phyloP scores from a whole-genome alignment of 2,797 vertebrate genomes.

The Peromyscus eremicus region DNA sequence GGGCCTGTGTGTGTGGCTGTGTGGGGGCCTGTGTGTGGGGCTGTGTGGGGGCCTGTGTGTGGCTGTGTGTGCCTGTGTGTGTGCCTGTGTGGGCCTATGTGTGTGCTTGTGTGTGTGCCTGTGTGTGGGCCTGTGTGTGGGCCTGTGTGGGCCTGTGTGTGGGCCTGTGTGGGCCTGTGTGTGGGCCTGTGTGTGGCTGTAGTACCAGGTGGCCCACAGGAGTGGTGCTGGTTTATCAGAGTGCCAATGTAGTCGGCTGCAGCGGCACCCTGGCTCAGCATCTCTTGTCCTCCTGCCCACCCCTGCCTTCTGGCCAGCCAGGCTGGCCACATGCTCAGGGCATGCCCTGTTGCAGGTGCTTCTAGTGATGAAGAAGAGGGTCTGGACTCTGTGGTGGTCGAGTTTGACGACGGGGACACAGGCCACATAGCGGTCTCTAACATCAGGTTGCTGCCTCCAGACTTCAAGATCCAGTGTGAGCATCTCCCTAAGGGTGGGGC shows the following conservation, averaged over 20 bases:
- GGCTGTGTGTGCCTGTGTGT: too few relatives aligned
- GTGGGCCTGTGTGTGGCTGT: not conserved
- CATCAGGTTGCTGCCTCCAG: constrained; percentile 96
- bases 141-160: too few relatives aligned
- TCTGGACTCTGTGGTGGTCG: constrained; percentile 94
- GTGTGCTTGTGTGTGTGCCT: too few relatives aligned
- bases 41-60: too few relatives aligned
- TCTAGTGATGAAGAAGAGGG: constrained; percentile 92
- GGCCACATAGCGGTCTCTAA: constrained; percentile 96
- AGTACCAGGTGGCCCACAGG: not conserved
- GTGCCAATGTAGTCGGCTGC: not conserved
- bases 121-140: too few relatives aligned
- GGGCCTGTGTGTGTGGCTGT: too few relatives aligned
- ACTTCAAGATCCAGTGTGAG: constrained; percentile 98
- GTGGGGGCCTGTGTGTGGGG: too few relatives aligned
- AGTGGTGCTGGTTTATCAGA: not conserved
- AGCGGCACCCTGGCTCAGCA: not conserved
- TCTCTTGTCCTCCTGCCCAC: not conserved
- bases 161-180: not conserved
- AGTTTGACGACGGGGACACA: constrained; percentile 97
- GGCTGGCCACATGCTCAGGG: fast-evolving
- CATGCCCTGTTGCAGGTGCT: constrained; percentile 74
- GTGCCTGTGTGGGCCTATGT: too few relatives aligned
- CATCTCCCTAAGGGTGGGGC: not conserved
- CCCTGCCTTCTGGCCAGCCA: too few relatives aligned